Conservation (phyloP, 2,797 vertebrate genomes). For the Falco peregrinus region DNA sequence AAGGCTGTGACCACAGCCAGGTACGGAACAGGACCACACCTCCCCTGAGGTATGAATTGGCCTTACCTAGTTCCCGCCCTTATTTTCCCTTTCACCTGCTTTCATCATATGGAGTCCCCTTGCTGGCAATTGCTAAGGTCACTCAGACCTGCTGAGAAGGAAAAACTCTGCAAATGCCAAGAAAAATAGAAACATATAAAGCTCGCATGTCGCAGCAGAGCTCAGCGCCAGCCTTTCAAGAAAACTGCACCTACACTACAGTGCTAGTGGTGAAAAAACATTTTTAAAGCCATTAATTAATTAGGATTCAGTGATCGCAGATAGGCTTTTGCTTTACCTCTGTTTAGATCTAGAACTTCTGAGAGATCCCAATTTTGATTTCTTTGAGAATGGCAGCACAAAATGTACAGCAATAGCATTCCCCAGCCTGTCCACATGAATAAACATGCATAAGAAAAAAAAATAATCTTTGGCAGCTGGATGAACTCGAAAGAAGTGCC, state of each 20-base stretch:
- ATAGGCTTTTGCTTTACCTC: background rate
- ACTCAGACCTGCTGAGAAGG: background rate
- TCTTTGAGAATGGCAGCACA: background rate
- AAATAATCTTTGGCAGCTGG: background rate
- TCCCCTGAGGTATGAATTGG: conserved; percentile 49
- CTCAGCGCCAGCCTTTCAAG: background rate
- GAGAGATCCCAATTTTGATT: background rate
- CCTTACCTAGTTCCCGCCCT: conserved; percentile 20
- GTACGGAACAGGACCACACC: conserved; percentile 48
- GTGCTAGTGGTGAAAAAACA: background rate
- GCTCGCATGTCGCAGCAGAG: background rate
- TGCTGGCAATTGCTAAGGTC: conserved; percentile 53
- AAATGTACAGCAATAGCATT: background rate
- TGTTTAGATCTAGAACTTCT: background rate
- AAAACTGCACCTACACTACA: background rate
- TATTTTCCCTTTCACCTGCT: conserved; percentile 69
- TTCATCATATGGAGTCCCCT: conserved; percentile 43
- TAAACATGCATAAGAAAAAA: background rate
- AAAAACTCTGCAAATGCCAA: conserved; percentile 10
- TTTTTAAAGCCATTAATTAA: background rate
- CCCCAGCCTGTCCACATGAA: background rate
- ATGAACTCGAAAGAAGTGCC: background rate
- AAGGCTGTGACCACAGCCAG: conserved; percentile 22
- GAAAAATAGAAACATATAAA: background rate
- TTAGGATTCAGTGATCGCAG: background rate